These are phyloP conservation scores for Entomobrya multifasciata DNA, from an alignment of 2,888 invertebrate species.

Conservation along the genomic window DNA sequence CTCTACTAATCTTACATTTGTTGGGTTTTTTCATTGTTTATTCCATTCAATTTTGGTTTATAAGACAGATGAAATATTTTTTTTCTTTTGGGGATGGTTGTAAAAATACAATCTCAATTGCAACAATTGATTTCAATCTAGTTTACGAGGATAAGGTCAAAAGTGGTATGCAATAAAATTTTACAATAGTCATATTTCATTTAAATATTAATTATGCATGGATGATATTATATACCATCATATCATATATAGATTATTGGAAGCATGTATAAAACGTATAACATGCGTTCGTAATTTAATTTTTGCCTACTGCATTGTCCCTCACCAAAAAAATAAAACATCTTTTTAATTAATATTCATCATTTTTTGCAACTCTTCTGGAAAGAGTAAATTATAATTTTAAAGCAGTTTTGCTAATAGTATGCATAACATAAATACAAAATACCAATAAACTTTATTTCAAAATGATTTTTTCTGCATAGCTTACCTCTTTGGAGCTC, in stretches of 20 bases:
- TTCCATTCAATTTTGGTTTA: too few species aligned
- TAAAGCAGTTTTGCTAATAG: not conserved
- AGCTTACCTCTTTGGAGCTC: conserved; percentile 80
- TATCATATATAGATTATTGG: too few species aligned
- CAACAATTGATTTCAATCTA: conserved; percentile 46
- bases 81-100: too few species aligned
- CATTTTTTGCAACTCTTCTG: not conserved
- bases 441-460: not conserved
- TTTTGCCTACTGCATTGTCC: too few species aligned
- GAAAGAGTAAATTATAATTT: not conserved
- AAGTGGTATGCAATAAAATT: conserved; percentile 54
- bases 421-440: not conserved
- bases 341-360: conserved; percentile 18
- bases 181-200: conserved; percentile 54
- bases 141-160: conserved; percentile 47
- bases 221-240: not conserved
- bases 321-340: too few species aligned
- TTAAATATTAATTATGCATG: conserved; percentile 60
- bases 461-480: not conserved
- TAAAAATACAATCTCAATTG: not conserved
- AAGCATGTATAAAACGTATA: too few species aligned
- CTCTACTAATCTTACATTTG: not conserved
- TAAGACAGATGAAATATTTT: too few species aligned
- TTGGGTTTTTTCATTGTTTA: too few species aligned
- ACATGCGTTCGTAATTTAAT: too few species aligned